A percentile compares a stretch with the other conserved stretches of the same genome.
These are phyloP conservation scores for Helicoverpa zea DNA, from an alignment of 1,140 invertebrate species.

Conservation along the genomic window DNA sequence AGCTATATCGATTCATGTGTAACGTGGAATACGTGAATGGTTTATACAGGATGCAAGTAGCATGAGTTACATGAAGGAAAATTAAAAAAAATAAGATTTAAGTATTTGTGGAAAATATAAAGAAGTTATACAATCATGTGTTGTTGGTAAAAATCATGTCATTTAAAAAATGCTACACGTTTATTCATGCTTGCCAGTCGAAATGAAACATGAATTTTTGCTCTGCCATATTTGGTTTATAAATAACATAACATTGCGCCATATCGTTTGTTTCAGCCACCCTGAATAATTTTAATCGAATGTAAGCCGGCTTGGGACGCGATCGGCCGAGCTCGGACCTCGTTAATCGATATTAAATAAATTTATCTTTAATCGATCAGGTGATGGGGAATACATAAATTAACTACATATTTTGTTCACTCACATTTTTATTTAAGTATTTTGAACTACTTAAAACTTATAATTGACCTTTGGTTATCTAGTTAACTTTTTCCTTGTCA, in stretches of 20 bases:
- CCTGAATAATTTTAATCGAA: constrained; percentile 18
- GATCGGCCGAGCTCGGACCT: background rate
- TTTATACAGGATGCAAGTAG: background rate
- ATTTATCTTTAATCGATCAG: constrained; percentile 32
- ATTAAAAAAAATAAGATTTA: background rate
- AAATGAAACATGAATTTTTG: background rate
- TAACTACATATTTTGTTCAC: no score
- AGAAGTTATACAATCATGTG: no score
- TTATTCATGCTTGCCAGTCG: no score
- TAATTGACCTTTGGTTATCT: no score
- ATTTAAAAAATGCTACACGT: no score
- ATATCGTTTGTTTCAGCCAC: background rate
- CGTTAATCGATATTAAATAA: constrained; percentile 40
- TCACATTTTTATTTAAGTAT: no score
- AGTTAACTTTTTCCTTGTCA: no score
- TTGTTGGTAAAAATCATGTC: background rate
- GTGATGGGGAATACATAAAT: constrained; percentile 34
- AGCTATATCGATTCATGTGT: background rate
- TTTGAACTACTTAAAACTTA: no score
- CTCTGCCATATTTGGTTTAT: no score
- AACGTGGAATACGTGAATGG: background rate
- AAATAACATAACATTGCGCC: background rate
- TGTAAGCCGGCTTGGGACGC: background rate
- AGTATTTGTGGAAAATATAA: background rate
- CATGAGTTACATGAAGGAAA: background rate